phyloP scores from a whole-genome alignment of 1,140 invertebrate species.

The Trypoxylus dichotomus region DNA sequence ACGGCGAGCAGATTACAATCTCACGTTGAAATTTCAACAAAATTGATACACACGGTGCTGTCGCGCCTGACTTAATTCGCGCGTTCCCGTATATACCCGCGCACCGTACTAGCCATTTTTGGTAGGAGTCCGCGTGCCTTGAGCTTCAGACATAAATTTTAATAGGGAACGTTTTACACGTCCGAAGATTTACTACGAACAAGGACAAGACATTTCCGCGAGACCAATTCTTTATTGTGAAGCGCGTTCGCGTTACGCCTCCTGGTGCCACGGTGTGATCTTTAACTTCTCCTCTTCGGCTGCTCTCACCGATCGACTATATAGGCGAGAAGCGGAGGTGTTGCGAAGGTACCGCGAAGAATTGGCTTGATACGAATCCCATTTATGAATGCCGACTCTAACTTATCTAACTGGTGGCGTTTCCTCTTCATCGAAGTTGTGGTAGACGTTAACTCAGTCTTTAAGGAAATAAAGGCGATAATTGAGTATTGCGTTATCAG shows the following conservation, averaged over 20 bases:
- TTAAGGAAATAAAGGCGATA: background rate
- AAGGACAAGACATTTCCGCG: constrained; percentile 10
- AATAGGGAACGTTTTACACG: constrained; percentile 21
- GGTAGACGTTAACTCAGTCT: background rate
- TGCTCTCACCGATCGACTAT: background rate
- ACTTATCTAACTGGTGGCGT: background rate
- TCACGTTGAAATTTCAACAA: constrained; percentile 24
- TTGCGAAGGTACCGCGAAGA: background rate
- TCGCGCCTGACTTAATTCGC: constrained; percentile 24
- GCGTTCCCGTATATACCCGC: background rate
- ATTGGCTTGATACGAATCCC: background rate
- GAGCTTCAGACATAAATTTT: constrained; percentile 15
- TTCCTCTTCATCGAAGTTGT: background rate
- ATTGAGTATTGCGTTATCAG: background rate
- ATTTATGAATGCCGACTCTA: background rate
- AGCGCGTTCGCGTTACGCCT: background rate
- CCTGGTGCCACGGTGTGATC: background rate
- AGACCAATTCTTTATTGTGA: constrained; percentile 10
- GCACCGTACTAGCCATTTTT: constrained; percentile 16
- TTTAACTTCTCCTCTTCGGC: background rate
- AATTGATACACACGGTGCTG: constrained; percentile 12
- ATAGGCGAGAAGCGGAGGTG: background rate
- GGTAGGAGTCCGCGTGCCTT: constrained; percentile 13
- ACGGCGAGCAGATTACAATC: constrained; percentile 11
- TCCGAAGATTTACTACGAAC: constrained; percentile 3